Evolutionary conservation across 2,888 invertebrate genomes (phyloP), one percentile per base, ranked within the genome.

Genomic region (Aspidiotus destructor): DNA sequence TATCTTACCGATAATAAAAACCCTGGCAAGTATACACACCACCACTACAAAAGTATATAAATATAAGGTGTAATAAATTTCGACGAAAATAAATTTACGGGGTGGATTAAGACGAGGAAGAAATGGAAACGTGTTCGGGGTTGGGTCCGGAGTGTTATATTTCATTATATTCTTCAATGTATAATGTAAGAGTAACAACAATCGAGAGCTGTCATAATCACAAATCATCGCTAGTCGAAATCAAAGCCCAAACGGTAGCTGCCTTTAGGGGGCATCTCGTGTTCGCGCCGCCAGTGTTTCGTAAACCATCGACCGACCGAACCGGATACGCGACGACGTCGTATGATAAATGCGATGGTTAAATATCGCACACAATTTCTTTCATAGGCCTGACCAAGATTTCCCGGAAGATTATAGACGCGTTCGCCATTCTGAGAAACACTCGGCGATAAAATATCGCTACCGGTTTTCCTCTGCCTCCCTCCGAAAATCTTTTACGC

Each of bases 401-500:
- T 28, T 28, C 28, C 28, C 28, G 28, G 28, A 28, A 28, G 28
- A 28, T 28, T 28, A 28, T 28, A 28, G 28, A 28, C 28, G 28
- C 28, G 28, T 28, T 28, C 28, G 28, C 28, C 52, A 63, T 65
- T 65, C 57, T 65, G 65, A 65, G 65, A 65, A 65, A 65, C 65
- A 65, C 65, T 65, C 55, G 62, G 60, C 41, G 54, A 70, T 72
- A 71, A 72, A 68, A 71, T 72, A 72, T 71, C 53, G 70, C 72
- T 72, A 72, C 72, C 72, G 72, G 72, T 72, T 72, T 72, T 72
- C 70, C 68, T 71, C 67, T 67, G 62, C 70, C 68, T 68, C 55
- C 57, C 55, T 17, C 53, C 41, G 53, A 65, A 48, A 62, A 62
- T 52, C 52, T 62, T 62, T 52, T 6, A 48, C 16, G 16, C 48